These are phyloP conservation scores for Tetramorium bicarinatum DNA, from an alignment of 2,888 invertebrate species.

Conservation along the genomic window DNA sequence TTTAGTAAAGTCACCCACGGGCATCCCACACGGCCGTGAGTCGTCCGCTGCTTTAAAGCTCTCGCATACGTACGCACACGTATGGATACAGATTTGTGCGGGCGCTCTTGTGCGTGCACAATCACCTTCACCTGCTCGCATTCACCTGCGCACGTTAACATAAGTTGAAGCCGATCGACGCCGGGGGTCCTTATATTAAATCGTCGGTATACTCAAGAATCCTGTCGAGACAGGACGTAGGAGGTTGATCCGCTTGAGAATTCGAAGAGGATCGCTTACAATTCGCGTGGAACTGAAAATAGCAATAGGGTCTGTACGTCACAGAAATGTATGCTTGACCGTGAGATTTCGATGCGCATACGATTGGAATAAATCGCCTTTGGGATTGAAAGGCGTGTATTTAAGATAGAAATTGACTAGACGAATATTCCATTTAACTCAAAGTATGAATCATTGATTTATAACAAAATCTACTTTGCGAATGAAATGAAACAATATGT, in stretches of 20 bases:
- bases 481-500: neutral
- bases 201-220: slow-evolving; percentile 31
- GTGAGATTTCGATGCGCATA: slow-evolving; percentile 17
- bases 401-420: neutral
- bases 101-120: neutral
- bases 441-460: neutral
- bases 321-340: slow-evolving; percentile 31
- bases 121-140: slow-evolving; percentile 25
- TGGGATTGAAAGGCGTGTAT: neutral
- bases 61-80: slow-evolving; percentile 12
- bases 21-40: slow-evolving; percentile 51
- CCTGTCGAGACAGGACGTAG: slow-evolving; percentile 22
- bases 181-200: slow-evolving; percentile 35
- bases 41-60: slow-evolving; percentile 33
- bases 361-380: slow-evolving; percentile 26
- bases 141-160: slow-evolving; percentile 47
- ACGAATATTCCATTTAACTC: neutral
- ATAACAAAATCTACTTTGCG: neutral
- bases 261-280: slow-evolving; percentile 48
- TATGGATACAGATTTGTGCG: neutral
- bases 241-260: slow-evolving; percentile 65
- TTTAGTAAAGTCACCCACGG: slow-evolving; percentile 69
- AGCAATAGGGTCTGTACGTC: slow-evolving; percentile 51
- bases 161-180: slow-evolving; percentile 28
- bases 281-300: slow-evolving; percentile 59